phyloP scores from a whole-genome alignment of 2,797 vertebrate species.

The Thunnus albacares region DNA sequence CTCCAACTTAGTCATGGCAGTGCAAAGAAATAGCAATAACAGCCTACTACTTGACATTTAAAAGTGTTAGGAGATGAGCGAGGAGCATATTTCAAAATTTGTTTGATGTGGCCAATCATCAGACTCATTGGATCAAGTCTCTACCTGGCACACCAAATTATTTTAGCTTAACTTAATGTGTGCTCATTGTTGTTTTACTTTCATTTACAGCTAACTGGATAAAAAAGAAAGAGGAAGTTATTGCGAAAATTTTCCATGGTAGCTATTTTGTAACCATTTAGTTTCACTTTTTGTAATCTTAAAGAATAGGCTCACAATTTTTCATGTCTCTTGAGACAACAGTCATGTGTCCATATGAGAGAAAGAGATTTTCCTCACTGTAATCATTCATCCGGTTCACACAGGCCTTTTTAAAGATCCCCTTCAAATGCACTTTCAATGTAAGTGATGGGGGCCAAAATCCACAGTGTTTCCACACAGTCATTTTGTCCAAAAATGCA shows the following conservation, averaged over 20 bases:
- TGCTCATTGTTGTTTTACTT: constrained; percentile 36
- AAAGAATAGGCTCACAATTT: too few relatives aligned
- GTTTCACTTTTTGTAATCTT: constrained; percentile 46
- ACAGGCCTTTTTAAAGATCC: too few relatives aligned
- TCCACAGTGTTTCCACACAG: too few relatives aligned
- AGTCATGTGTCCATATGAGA: too few relatives aligned
- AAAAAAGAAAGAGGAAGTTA: constrained; percentile 43
- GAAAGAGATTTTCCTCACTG: too few relatives aligned
- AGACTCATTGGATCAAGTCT: neutral
- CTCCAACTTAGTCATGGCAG: neutral
- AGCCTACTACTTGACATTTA: neutral
- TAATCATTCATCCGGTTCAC: too few relatives aligned
- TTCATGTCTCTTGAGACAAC: too few relatives aligned
- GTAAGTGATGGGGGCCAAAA: too few relatives aligned
- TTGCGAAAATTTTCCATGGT: constrained; percentile 36
- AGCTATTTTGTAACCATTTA: constrained; percentile 38
- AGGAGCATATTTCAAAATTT: neutral
- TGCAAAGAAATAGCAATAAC: neutral
- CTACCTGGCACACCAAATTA: neutral
- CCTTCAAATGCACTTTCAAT: too few relatives aligned
- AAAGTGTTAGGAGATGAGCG: neutral
- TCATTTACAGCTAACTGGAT: constrained; percentile 21
- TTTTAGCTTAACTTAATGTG: neutral
- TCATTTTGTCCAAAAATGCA: too few relatives aligned
- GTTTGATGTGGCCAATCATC: neutral